These are phyloP conservation scores for Bothrops jararaca DNA, from an alignment of 2,113 vertebrate genomes.

Conservation along the genomic window DNA sequence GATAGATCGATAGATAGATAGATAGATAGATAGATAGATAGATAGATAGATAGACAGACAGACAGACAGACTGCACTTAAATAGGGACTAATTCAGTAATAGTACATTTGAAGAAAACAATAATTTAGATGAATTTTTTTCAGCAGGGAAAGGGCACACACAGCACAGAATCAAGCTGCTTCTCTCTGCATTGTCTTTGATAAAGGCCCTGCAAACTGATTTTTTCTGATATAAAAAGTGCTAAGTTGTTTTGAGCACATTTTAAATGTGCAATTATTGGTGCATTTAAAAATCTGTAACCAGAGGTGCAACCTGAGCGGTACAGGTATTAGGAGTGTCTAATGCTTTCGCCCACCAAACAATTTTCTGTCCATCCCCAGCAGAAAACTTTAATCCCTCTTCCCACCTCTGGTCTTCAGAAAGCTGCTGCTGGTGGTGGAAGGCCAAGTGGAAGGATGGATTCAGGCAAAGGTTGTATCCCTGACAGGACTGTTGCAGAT, in stretches of 20 bases:
- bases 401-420: conserved; percentile 84
- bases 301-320: not conserved
- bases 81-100: not conserved
- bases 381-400: not conserved
- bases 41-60: too few species aligned
- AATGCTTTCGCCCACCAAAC: not conserved
- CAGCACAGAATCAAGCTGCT: not conserved
- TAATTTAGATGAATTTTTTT: not conserved
- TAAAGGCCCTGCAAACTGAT: not conserved
- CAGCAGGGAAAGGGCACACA: not conserved
- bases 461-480: conserved; percentile 68
- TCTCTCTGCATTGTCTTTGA: not conserved
- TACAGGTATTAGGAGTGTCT: not conserved
- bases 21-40: not conserved
- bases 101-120: not conserved
- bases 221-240: not conserved
- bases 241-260: not conserved
- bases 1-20: too few species aligned
- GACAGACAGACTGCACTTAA: not conserved
- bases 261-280: not conserved
- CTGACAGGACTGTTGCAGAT: conserved; percentile 79
- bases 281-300: not conserved
- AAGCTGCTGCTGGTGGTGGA: conserved; percentile 69
- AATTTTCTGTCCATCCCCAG: not conserved
- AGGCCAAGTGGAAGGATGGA: conserved; percentile 64